Percentiles rank a stretch among this genome's conserved stretches.
Evolutionary conservation across 2,113 vertebrate species (phyloP).

Genomic region (Odontesthes bonariensis): DNA sequence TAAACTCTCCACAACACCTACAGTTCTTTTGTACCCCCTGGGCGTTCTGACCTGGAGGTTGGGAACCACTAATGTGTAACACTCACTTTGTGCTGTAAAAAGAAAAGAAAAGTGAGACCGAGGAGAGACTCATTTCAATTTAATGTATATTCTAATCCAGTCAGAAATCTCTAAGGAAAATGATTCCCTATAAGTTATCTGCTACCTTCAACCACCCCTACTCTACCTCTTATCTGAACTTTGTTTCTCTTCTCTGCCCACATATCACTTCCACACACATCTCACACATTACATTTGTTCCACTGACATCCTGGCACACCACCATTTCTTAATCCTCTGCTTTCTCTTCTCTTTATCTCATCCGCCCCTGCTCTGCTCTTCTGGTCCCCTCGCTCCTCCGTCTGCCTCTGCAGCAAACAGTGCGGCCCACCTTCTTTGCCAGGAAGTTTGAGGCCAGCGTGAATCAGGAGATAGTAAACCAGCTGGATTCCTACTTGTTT

Average conservation of each 20-base stretch:
- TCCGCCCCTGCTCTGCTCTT: conserved; percentile 16
- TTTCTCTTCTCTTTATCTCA: conserved; percentile 45
- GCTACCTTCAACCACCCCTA: conserved; percentile 4
- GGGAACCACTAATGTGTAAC: not conserved
- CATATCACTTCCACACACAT: conserved; percentile 35
- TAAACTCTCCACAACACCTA: not conserved
- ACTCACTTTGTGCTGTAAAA: conserved; percentile 21
- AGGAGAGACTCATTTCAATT: conserved; percentile 37
- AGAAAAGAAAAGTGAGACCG: not conserved
- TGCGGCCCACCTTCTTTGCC: conserved; percentile 96
- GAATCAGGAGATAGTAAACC: conserved; percentile 96
- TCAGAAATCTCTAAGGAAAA: conserved; percentile 13
- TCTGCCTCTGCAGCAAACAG: conserved; percentile 88
- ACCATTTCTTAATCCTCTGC: conserved; percentile 53
- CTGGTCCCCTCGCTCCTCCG: not conserved
- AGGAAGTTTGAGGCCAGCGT: conserved; percentile 98
- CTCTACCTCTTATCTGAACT: conserved; percentile 12
- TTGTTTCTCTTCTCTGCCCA: conserved; percentile 20
- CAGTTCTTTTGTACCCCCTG: not conserved
- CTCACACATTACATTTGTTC: conserved; percentile 43
- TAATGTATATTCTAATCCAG: conserved; percentile 31
- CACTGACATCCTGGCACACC: conserved; percentile 29
- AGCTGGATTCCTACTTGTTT: conserved; percentile 93
- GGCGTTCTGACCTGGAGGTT: conserved; percentile 3
- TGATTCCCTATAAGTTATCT: conserved; percentile 16